phyloP scores from a whole-genome alignment of 2,888 invertebrate species.

The Oligia strigilis region DNA sequence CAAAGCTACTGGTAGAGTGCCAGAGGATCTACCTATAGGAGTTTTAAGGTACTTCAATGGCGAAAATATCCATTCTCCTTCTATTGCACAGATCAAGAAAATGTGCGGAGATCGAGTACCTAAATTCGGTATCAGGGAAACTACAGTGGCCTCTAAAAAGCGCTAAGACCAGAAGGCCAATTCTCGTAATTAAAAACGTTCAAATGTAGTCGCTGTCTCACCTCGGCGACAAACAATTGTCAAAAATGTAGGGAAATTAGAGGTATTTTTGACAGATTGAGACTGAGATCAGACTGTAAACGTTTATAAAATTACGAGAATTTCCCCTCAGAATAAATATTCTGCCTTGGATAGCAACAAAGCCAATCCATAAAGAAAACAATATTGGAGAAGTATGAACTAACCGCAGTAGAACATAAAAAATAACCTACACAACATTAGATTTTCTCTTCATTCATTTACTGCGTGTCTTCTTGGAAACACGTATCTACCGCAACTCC shows the following conservation, averaged over 20 bases:
- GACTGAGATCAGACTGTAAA: no score
- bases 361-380: neutral
- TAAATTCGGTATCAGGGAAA: neutral
- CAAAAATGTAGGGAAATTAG: no score
- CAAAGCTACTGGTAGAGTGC: neutral
- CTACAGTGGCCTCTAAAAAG: neutral
- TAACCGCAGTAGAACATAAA: neutral
- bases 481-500: conserved; percentile 8
- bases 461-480: conserved; percentile 26
- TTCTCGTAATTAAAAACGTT: no score
- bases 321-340: neutral
- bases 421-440: neutral
- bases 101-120: neutral
- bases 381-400: neutral
- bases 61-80: neutral
- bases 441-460: neutral
- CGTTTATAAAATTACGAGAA: no score
- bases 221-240: no score
- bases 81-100: neutral
- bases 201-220: no score
- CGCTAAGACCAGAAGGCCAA: neutral
- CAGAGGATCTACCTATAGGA: neutral
- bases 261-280: no score
- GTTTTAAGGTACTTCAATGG: neutral
- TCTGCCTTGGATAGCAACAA: neutral